A percentile compares a stretch with the other conserved stretches of the same genome.
phyloP scores from a whole-genome alignment of 2,113 vertebrate genomes.

The Strix uralensis region DNA sequence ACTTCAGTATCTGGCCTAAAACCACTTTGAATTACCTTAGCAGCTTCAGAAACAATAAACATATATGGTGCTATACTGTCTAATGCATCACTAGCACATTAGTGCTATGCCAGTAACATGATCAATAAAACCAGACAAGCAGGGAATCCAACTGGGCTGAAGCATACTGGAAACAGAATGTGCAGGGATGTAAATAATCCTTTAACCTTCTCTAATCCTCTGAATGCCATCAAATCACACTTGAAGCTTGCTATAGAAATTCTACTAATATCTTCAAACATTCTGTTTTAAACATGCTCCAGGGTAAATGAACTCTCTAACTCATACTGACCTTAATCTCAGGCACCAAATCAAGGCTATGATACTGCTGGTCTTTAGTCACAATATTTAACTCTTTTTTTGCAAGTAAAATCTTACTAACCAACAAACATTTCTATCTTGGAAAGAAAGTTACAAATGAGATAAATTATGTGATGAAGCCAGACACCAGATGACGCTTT shows the following conservation, averaged over 20 bases:
- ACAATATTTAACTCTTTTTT: background rate
- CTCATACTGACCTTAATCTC: background rate
- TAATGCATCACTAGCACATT: background rate
- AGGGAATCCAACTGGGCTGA: background rate
- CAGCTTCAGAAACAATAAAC: background rate
- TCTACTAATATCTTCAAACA: background rate
- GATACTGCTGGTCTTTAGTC: background rate
- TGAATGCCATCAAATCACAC: background rate
- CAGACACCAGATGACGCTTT: rapidly evolving
- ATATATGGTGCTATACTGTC: background rate
- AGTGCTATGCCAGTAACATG: background rate
- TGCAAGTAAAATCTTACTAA: background rate
- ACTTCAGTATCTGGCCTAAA: background rate
- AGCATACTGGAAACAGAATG: background rate
- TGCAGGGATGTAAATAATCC: background rate
- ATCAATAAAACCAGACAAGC: background rate
- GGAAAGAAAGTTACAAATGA: background rate
- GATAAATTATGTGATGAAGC: background rate
- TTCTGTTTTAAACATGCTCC: background rate
- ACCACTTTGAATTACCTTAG: background rate
- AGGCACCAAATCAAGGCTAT: background rate
- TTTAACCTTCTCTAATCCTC: background rate
- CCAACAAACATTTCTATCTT: background rate
- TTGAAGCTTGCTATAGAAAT: background rate
- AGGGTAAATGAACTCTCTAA: background rate